A percentile compares a stretch with the other conserved stretches of the same genome.
Conservation (phyloP, 2,888 invertebrate species). For the Lysandra coridon region DNA sequence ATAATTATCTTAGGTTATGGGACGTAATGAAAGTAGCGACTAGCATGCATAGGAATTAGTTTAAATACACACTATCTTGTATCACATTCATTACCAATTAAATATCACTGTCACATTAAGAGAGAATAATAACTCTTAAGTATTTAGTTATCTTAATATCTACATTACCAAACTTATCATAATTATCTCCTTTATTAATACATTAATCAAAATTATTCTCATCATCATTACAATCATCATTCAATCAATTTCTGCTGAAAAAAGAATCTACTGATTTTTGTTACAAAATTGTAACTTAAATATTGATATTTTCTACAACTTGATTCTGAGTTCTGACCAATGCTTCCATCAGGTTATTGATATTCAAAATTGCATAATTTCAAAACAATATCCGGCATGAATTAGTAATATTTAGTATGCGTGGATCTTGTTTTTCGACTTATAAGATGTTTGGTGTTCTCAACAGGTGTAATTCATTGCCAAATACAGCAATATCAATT, state of each 20-base stretch:
- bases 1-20: background rate
- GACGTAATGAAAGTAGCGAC: background rate
- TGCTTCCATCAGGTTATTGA: background rate
- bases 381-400: background rate
- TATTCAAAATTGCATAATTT: constrained; percentile 1
- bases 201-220: too few species aligned
- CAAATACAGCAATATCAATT: constrained; percentile 8
- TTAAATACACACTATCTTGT: background rate
- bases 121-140: background rate
- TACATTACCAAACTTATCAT: too few species aligned
- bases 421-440: background rate
- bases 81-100: background rate
- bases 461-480: background rate
- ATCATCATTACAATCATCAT: too few species aligned
- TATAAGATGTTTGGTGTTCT: background rate
- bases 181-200: too few species aligned
- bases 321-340: background rate
- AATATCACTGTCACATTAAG: background rate
- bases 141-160: too few species aligned
- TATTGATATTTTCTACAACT: too few species aligned
- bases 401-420: background rate
- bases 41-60: background rate
- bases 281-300: too few species aligned
- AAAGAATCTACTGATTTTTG: too few species aligned
- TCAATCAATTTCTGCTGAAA: too few species aligned